These are phyloP conservation scores for Falco punctatus DNA, from an alignment of 2,113 vertebrate genomes.

Conservation along the genomic window DNA sequence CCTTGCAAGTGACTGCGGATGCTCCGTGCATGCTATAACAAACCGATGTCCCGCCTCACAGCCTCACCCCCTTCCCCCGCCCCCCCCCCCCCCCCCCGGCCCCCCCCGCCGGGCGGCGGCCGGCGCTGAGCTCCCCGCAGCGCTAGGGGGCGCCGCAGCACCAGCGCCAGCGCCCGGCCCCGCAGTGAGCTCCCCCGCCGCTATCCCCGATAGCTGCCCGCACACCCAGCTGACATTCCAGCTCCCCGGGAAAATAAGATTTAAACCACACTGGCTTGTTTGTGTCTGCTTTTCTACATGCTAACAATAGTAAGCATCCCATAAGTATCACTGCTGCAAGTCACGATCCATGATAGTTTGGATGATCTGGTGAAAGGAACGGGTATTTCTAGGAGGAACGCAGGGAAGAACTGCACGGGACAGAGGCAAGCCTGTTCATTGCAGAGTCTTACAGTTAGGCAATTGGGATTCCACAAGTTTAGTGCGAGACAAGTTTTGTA, in stretches of 20 bases:
- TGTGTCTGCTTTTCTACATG: not conserved
- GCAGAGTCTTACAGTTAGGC: not conserved
- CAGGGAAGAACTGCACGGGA: not conserved
- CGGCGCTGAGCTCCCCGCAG: not conserved
- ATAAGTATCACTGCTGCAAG: not conserved
- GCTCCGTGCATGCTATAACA: not conserved
- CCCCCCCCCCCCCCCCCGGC: accelerated
- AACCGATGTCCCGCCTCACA: not conserved
- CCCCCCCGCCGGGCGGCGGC: not conserved
- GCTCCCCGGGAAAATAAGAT: not conserved
- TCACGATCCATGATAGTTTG: not conserved
- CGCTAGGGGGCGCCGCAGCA: conserved; percentile 74
- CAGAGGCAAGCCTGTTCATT: not conserved
- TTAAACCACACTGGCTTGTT: not conserved
- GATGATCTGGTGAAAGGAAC: not conserved
- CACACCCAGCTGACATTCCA: not conserved
- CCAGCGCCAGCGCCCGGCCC: not conserved
- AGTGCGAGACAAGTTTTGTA: not conserved
- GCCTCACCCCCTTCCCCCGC: no score
- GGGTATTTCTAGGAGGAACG: not conserved
- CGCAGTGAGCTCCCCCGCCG: no score
- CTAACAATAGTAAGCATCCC: not conserved
- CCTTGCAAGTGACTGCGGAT: accelerated
- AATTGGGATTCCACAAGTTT: not conserved
- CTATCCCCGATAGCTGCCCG: no score